A percentile compares a stretch with the other conserved stretches of the same genome.
Conservation (phyloP, 2,797 vertebrate species). For the Cyprinella venusta region DNA sequence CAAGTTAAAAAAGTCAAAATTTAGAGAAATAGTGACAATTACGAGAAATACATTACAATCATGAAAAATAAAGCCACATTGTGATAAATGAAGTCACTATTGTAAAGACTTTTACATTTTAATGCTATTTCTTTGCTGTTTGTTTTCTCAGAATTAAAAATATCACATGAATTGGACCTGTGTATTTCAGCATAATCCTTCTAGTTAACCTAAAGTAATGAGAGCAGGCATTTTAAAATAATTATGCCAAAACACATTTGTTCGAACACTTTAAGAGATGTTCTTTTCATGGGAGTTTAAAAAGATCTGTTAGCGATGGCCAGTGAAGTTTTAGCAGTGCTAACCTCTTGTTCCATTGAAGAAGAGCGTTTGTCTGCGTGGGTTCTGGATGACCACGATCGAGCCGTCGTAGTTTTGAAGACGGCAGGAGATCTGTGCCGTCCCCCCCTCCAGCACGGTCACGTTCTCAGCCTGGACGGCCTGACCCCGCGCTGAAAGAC, state of each 20-base stretch:
- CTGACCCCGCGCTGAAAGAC: slow-evolving; percentile 77
- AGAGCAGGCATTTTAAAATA: neutral
- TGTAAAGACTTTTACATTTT: too few species aligned
- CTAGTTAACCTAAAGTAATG: neutral
- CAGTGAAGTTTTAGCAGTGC: neutral
- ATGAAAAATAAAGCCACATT: neutral
- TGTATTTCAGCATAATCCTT: neutral
- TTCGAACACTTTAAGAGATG: neutral
- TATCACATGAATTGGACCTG: neutral
- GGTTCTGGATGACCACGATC: slow-evolving; percentile 95
- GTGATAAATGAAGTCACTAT: too few species aligned
- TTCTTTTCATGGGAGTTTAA: neutral
- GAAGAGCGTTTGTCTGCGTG: slow-evolving; percentile 90
- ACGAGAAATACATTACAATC: neutral
- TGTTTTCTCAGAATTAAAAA: neutral
- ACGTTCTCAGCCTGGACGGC: slow-evolving; percentile 93
- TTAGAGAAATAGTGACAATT: neutral
- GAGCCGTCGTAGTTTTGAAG: slow-evolving; percentile 93
- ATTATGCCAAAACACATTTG: slow-evolving; percentile 5
- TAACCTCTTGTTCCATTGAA: slow-evolving; percentile 92
- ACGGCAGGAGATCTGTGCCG: slow-evolving; percentile 90
- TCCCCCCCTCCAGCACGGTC: slow-evolving; percentile 89
- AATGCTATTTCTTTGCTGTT: too few species aligned
- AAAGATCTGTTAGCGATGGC: neutral
- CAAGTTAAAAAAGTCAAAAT: neutral